phyloP scores from a whole-genome alignment of 2,797 vertebrate species.

The Anomalospiza imberbis region DNA sequence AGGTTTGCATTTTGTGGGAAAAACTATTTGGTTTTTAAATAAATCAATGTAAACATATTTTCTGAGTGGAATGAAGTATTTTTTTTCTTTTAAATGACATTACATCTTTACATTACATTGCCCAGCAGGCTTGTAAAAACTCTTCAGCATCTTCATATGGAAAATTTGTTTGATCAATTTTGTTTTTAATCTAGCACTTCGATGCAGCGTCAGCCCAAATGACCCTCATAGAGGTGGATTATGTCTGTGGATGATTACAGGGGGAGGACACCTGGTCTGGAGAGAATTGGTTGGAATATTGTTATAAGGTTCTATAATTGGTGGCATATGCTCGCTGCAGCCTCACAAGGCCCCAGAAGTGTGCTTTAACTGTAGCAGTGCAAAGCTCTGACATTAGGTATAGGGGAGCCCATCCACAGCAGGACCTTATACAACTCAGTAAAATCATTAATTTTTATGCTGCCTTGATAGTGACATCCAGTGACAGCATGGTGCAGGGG shows the following conservation, averaged over 20 bases:
- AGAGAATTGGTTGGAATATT: background rate
- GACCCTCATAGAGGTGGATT: background rate
- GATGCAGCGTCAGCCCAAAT: background rate
- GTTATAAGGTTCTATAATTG: background rate
- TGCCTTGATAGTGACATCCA: background rate
- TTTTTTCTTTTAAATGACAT: background rate
- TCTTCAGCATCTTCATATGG: background rate
- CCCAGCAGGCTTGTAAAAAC: background rate
- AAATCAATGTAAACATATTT: background rate
- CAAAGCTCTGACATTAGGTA: background rate
- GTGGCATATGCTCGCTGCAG: background rate
- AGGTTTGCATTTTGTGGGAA: background rate
- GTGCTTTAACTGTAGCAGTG: background rate
- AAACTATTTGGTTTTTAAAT: background rate
- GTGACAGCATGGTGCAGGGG: background rate
- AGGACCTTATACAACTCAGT: background rate
- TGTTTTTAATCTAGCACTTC: background rate
- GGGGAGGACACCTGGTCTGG: background rate
- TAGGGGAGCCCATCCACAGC: background rate
- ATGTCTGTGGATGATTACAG: background rate
- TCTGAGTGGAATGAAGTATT: background rate
- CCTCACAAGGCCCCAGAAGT: background rate
- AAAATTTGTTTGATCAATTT: background rate
- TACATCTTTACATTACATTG: background rate
- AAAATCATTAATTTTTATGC: background rate